Percentiles rank a stretch among this genome's conserved stretches.
Conservation (phyloP, 2,113 vertebrate species). For the Xerus inauris region DNA sequence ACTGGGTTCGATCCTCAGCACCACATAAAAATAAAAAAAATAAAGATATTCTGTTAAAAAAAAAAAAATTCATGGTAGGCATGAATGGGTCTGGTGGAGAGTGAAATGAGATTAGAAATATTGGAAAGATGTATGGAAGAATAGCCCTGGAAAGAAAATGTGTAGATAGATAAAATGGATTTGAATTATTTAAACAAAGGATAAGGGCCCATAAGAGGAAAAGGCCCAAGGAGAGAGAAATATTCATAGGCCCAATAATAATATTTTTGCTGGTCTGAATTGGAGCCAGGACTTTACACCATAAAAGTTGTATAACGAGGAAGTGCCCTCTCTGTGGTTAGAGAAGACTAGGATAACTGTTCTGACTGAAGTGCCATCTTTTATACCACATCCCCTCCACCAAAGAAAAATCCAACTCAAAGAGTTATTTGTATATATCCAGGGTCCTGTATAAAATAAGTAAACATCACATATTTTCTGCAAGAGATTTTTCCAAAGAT, state of each 20-base stretch:
- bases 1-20: too few species aligned
- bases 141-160: background rate
- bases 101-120: background rate
- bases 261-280: slow-evolving; percentile 26
- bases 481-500: background rate
- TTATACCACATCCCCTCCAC: background rate
- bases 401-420: background rate
- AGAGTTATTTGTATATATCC: background rate
- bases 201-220: background rate
- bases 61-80: slow-evolving; percentile 12
- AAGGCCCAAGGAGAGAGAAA: background rate
- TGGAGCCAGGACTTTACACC: background rate
- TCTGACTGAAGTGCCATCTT: background rate
- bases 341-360: background rate
- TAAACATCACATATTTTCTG: background rate
- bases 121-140: background rate
- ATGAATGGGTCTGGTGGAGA: background rate
- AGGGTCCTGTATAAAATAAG: background rate
- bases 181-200: background rate
- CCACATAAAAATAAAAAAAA: too few species aligned
- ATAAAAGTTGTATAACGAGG: background rate
- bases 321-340: background rate
- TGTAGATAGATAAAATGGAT: background rate
- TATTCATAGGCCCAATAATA: background rate
- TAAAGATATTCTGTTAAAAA: too few species aligned